Percentiles rank a stretch among this genome's conserved stretches.
Conservation (phyloP, 2,113 vertebrate genomes). For the Phalacrocorax carbo region DNA sequence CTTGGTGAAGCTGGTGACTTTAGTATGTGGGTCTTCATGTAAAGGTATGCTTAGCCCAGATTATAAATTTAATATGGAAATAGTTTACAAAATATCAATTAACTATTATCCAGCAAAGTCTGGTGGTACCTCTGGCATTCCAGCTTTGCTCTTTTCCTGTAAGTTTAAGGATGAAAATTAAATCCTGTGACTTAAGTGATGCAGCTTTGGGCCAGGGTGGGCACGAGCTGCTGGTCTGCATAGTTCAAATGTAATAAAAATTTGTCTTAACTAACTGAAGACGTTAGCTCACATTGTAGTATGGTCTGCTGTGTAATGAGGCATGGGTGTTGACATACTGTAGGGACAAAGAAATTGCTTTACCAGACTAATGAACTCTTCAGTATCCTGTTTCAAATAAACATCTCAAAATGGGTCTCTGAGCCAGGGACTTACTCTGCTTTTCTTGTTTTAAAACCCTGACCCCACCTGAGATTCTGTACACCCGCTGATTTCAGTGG, state of each 20-base stretch:
- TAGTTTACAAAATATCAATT: neutral
- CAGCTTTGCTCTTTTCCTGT: neutral
- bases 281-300: neutral
- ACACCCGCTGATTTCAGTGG: neutral
- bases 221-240: neutral
- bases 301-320: accelerated
- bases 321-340: neutral
- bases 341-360: neutral
- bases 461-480: neutral
- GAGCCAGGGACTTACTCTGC: neutral
- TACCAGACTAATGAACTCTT: neutral
- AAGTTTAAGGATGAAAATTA: neutral
- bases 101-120: neutral
- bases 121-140: neutral
- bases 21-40: neutral
- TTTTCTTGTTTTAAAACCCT: neutral
- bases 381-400: neutral
- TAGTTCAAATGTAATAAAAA: neutral
- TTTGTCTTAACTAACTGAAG: neutral
- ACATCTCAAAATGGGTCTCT: neutral
- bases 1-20: neutral
- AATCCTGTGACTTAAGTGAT: neutral
- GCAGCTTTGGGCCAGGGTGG: neutral
- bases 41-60: neutral
- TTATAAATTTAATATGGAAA: neutral